These are phyloP conservation scores for Cyclopterus lumpus DNA, from an alignment of 2,797 vertebrate genomes.

Conservation along the genomic window DNA sequence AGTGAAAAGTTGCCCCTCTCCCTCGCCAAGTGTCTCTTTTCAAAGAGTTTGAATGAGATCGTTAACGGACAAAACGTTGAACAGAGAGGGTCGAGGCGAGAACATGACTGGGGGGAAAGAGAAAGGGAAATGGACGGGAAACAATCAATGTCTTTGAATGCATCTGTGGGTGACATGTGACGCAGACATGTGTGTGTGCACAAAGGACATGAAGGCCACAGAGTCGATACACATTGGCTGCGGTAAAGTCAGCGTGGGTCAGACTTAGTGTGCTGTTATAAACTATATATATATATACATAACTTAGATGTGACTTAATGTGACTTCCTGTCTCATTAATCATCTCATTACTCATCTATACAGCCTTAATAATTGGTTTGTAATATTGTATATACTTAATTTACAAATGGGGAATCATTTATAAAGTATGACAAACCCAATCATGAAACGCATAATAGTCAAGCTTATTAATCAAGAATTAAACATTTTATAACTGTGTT, in stretches of 20 bases:
- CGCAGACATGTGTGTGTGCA: slow-evolving; percentile 45
- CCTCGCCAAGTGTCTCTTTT: slow-evolving; percentile 17
- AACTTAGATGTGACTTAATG: no score
- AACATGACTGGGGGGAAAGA: slow-evolving; percentile 14
- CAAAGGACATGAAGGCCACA: slow-evolving; percentile 64
- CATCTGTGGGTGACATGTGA: slow-evolving; percentile 64
- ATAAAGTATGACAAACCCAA: no score
- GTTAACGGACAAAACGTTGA: slow-evolving; percentile 27
- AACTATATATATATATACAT: no score
- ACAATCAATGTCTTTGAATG: slow-evolving; percentile 59
- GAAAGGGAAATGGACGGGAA: slow-evolving; percentile 21
- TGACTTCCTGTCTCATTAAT: no score
- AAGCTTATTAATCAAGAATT: no score
- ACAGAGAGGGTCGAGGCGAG: slow-evolving; percentile 28
- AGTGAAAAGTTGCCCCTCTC: slow-evolving; percentile 13
- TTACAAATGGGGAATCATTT: no score
- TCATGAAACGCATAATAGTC: no score
- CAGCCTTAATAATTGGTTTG: no score
- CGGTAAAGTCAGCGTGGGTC: slow-evolving; percentile 32
- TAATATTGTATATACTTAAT: no score
- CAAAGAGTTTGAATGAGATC: slow-evolving; percentile 20
- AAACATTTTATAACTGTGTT: no score
- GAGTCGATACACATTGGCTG: slow-evolving; percentile 46
- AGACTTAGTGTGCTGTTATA: neutral
- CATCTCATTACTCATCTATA: no score